These are phyloP conservation scores for Mimas tiliae DNA, from an alignment of 2,888 invertebrate genomes.

Conservation along the genomic window DNA sequence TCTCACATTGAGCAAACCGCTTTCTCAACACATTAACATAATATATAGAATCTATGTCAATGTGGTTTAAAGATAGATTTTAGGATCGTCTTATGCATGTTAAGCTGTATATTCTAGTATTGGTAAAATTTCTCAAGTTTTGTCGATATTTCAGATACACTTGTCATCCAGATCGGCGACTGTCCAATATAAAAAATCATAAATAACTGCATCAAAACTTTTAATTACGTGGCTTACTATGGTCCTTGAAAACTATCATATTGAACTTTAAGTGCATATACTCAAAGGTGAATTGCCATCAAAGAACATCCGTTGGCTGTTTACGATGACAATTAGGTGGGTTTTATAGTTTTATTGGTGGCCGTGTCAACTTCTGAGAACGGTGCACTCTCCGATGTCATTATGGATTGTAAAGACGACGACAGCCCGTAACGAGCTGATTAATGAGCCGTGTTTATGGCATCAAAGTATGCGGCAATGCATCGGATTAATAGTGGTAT, in stretches of 20 bases:
- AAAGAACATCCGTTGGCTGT: constrained; percentile 57
- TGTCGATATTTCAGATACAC: neutral
- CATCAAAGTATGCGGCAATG: constrained; percentile 42
- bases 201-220: constrained; percentile 25
- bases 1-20: too few species aligned
- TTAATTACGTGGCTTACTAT: constrained; percentile 27
- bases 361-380: constrained; percentile 80
- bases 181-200: constrained; percentile 29
- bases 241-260: constrained; percentile 6
- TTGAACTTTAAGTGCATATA: constrained; percentile 25
- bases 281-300: constrained; percentile 30
- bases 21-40: too few species aligned
- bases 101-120: too few species aligned
- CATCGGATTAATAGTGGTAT: constrained; percentile 40
- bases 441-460: constrained; percentile 62
- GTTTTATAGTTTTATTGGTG: constrained; percentile 77
- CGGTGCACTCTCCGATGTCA: constrained; percentile 62
- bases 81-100: too few species aligned
- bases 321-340: constrained; percentile 74
- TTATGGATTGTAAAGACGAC: constrained; percentile 76
- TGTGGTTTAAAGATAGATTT: too few species aligned
- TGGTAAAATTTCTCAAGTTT: too few species aligned
- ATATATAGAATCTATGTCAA: too few species aligned
- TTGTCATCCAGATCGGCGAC: neutral
- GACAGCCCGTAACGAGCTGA: constrained; percentile 75